phyloP scores from a whole-genome alignment of 2,888 invertebrate species.

The Patella pellucida region DNA sequence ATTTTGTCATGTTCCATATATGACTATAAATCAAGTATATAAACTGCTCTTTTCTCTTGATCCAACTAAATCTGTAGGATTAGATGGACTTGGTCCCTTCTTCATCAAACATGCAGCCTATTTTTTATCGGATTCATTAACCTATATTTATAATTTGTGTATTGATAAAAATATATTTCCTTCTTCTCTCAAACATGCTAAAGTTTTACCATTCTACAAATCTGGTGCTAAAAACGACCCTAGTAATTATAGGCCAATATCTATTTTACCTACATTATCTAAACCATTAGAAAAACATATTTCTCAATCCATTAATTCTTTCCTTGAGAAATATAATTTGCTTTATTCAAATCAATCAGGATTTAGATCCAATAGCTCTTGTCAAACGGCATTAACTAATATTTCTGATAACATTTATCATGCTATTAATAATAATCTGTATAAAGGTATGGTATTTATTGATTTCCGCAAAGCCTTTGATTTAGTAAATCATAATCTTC shows the following conservation, averaged over 20 bases:
- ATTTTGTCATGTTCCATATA: too few relatives aligned
- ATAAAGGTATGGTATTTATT: neutral
- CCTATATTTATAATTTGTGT: neutral
- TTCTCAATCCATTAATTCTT: neutral
- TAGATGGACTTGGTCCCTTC: too few relatives aligned
- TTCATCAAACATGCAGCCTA: too few relatives aligned
- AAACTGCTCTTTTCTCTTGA: too few relatives aligned
- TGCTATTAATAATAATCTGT: neutral
- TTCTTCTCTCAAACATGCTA: neutral
- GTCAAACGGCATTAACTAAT: neutral
- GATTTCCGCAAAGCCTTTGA: neutral
- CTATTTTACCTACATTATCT: neutral
- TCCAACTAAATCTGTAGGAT: too few relatives aligned
- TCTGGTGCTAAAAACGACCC: neutral
- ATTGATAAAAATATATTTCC: neutral
- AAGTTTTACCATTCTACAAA: neutral
- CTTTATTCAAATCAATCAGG: neutral
- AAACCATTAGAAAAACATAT: neutral
- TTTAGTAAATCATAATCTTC: neutral
- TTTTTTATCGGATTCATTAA: neutral
- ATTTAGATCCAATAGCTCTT: neutral
- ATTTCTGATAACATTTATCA: neutral
- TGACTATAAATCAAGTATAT: too few relatives aligned
- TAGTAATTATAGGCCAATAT: neutral
- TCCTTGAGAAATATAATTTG: neutral